Conservation (phyloP, 2,113 vertebrate genomes). For the Catharus bicknelli region DNA sequence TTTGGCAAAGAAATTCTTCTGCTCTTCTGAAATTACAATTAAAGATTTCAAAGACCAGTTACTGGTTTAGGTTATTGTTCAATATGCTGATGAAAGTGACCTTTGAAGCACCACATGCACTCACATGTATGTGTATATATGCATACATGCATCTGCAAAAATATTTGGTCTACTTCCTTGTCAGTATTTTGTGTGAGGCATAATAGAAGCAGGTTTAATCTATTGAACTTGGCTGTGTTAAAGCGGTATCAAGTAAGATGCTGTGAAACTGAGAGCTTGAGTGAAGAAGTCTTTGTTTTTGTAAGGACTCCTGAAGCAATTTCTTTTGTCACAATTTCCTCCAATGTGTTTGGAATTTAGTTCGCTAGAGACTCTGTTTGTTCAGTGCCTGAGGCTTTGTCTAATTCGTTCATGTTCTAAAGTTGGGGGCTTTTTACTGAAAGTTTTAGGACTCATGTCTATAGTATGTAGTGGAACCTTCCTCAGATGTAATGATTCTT, state of each 20-base stretch:
- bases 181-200: neutral
- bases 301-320: neutral
- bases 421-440: neutral
- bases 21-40: neutral
- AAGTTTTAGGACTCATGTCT: neutral
- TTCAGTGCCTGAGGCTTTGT: neutral
- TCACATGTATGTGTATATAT: rapidly evolving
- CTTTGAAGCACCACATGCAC: neutral
- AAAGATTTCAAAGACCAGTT: neutral
- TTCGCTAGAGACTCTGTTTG: neutral
- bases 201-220: neutral
- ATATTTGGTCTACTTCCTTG: neutral
- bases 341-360: neutral
- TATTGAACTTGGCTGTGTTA: neutral
- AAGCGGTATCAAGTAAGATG: neutral
- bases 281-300: neutral
- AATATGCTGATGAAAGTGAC: neutral
- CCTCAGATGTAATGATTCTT: neutral
- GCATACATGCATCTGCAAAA: neutral
- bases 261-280: neutral
- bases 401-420: neutral
- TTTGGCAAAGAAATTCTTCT: neutral
- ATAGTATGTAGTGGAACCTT: neutral
- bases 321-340: neutral
- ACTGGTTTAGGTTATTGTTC: neutral